Percentiles rank a stretch among this genome's conserved stretches.
Evolutionary conservation across 2,797 vertebrate genomes (phyloP).

Genomic region (Acanthurus tractus): DNA sequence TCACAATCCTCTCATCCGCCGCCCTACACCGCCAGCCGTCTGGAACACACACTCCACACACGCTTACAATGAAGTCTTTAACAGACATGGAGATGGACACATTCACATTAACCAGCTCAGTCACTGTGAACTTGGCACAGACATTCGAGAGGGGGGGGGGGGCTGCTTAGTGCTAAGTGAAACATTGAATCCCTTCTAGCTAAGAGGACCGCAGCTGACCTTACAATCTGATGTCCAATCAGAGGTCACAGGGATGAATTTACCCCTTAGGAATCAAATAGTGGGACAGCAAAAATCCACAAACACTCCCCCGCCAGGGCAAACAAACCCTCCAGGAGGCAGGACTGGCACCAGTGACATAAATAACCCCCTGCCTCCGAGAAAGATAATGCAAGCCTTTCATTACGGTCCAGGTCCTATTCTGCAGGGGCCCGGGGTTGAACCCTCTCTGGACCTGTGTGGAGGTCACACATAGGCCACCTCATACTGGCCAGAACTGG

Average conservation of each 20-base stretch:
- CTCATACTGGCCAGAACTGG: constrained; percentile 22
- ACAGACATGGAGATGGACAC: constrained; percentile 45
- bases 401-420: constrained; percentile 58
- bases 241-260: constrained; percentile 58
- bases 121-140: constrained; percentile 55
- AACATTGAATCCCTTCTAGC: constrained; percentile 38
- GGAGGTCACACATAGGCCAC: constrained; percentile 55
- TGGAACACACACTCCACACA: constrained; percentile 57
- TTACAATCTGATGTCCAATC: constrained; percentile 36
- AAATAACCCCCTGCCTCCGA: constrained; percentile 47
- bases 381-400: constrained; percentile 69
- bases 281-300: constrained; percentile 31
- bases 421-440: constrained; percentile 52
- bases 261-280: constrained; percentile 57
- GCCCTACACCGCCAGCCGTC: constrained; percentile 37
- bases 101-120: constrained; percentile 49
- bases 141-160: background rate
- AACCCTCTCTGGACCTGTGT: constrained; percentile 48
- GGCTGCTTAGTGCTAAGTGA: constrained; percentile 19
- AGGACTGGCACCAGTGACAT: constrained; percentile 51
- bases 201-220: constrained; percentile 32
- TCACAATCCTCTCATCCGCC: constrained; percentile 68
- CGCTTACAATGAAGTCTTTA: constrained; percentile 48
- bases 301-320: constrained; percentile 22
- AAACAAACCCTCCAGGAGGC: constrained; percentile 56